Base-by-base conservation (phyloP, 2,797 vertebrate genomes). In the Glyptemys insculpta region DNA sequence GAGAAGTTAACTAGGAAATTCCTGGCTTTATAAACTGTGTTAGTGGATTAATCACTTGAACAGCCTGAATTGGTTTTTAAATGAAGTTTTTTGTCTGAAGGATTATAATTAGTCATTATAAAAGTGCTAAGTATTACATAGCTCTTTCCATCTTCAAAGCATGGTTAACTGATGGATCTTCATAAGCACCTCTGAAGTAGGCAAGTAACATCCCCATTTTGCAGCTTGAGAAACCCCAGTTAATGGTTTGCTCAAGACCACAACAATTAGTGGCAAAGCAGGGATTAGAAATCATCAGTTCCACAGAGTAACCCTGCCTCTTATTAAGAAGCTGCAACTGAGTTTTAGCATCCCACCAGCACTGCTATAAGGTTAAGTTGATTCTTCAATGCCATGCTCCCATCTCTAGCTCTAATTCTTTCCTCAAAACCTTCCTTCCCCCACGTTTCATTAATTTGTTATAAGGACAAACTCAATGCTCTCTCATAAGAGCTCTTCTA, bases 131-230 rank as follows among this genome's bases (percentile, higher is more conserved):
- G 53, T 4, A 85, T 0, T 86, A 34, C 41, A 95, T 92, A 97
- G 62, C 47, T 50, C 50, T 49, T 92, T 53, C 52, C 79, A 92
- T 57, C 72, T 92, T 78, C 85, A 93, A 94, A 93, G 74, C 37
- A 56, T 27, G 18, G 53, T 57, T 44, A 95, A 81, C 65, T 79
- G 89, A 93, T 84, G 83, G 94, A 93, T 89, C 94, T 92, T 93
- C 88, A 91, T 90, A 79, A 90, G 87, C 5, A 34, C 80, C 49
- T 19, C 4, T 92, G 25, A 80, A 44, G 53, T 82, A 84, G 80
- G 84, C 92, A 91, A 97, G 92, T 49, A 93, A 96, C 92, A 92
- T 25, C 47, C 19, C 84, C 89, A 92, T 96, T 97, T 96, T 93
- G 90, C 59, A 95, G 27, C 53, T 81, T 92, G 86, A 86, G 85